A percentile compares a stretch with the other conserved stretches of the same genome.
Conservation (phyloP, 2,113 vertebrate species). For the Passer montanus region DNA sequence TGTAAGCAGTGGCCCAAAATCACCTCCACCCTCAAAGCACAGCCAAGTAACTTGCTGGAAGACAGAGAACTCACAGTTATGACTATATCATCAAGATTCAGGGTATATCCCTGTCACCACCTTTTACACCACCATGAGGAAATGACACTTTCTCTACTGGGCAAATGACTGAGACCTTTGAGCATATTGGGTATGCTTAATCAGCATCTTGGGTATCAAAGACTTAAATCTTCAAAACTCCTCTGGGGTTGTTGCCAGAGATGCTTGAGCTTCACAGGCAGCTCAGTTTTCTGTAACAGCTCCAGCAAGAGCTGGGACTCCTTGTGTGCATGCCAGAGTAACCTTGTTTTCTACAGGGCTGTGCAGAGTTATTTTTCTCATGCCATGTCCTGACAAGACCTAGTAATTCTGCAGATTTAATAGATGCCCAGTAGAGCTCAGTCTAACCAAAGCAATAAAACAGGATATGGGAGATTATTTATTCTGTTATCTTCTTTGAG, state of each 20-base stretch:
- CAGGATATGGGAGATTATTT: not conserved
- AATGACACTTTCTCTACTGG: not conserved
- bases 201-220: not conserved
- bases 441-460: not conserved
- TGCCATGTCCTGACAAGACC: not conserved
- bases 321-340: not conserved
- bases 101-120: not conserved
- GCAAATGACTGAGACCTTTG: not conserved
- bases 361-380: not conserved
- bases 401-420: not conserved
- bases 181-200: not conserved
- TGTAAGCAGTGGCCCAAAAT: not conserved
- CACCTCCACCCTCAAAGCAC: not conserved
- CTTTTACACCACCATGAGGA: not conserved
- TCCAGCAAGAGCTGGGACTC: not conserved
- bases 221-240: not conserved
- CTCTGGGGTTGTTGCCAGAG: not conserved
- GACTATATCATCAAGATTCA: not conserved
- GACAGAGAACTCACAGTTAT: not conserved
- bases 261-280: not conserved
- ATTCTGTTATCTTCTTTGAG: not conserved
- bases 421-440: not conserved
- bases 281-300: not conserved
- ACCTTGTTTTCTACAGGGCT: not conserved
- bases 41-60: not conserved